Base-by-base conservation (phyloP, 2,113 vertebrate species). In the Tichodroma muraria region DNA sequence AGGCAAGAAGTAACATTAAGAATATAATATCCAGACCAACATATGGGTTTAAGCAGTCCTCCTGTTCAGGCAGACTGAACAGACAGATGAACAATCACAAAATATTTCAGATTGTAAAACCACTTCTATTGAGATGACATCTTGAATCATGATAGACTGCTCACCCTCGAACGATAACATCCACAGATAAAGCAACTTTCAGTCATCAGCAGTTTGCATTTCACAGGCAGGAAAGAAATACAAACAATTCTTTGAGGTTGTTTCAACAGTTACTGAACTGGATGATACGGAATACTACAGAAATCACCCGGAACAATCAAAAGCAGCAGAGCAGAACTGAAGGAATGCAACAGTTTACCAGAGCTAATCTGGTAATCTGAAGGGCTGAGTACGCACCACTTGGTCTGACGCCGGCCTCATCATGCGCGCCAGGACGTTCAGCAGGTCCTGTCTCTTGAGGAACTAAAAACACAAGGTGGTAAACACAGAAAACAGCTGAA, bases 391-490 rank as follows among this genome's bases (percentile, higher is more conserved):
- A 98, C 98, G 1, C 97, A 99, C 99, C 98, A 99, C 99, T 98
- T 99, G 99, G 91, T 99, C 99, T 94, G 99, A 98, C 33, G 97
- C 96, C 35, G 99, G 99, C 95, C 99, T 99, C 99, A 99, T 99
- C 99, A 99, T 99, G 77, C 99, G 98, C 5, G 99, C 99, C 96
- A 99, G 97, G 47, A 99, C 99, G 1, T 99, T 99, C 80, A 99
- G 97, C 78, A 99, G 98, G 96, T 99, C 99, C 96, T 99, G 99
- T 57, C 99, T 98, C 97, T 99, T 99, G 84, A 99, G 98, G 85
- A 99, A 99, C 99, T 99, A 50, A 14, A 97, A 97, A 24, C n/a
- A 88, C 45, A 85, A 49, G 60, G 54, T 80, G 44, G n/a, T 3
- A 60, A 75, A 52, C 53, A 80, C 25, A 88, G 64, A 50, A 42